Percentiles rank a stretch among this genome's conserved stretches.
These are phyloP conservation scores for Mythimna albipuncta DNA, from an alignment of 2,888 invertebrate genomes.

Conservation along the genomic window DNA sequence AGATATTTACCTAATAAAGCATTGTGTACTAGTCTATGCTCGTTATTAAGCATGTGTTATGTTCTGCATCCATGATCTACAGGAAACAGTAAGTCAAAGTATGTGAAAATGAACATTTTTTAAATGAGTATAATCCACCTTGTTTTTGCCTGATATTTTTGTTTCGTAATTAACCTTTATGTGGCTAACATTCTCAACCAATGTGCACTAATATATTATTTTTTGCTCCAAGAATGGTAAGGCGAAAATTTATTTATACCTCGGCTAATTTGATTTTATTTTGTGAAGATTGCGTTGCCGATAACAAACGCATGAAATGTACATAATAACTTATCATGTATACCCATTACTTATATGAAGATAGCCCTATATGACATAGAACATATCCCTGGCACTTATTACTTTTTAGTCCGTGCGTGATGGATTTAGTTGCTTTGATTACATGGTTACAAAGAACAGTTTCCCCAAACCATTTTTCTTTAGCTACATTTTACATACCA, in stretches of 20 bases:
- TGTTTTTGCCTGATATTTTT: slow-evolving; percentile 84
- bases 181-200: slow-evolving; percentile 86
- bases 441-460: slow-evolving; percentile 27
- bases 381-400: slow-evolving; percentile 66
- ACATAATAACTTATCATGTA: slow-evolving; percentile 34
- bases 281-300: slow-evolving; percentile 67
- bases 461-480: slow-evolving; percentile 22
- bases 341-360: slow-evolving; percentile 36
- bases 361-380: slow-evolving; percentile 54
- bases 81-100: slow-evolving; percentile 95
- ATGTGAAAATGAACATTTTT: slow-evolving; percentile 79
- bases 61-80: slow-evolving; percentile 91
- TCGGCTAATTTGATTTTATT: slow-evolving; percentile 70
- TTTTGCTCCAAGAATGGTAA: slow-evolving; percentile 77
- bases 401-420: slow-evolving; percentile 48
- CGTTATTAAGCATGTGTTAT: slow-evolving; percentile 90
- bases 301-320: slow-evolving; percentile 69
- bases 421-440: slow-evolving; percentile 50
- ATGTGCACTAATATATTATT: slow-evolving; percentile 80
- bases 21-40: slow-evolving; percentile 82
- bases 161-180: slow-evolving; percentile 83
- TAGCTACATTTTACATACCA: slow-evolving; percentile 42
- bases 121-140: slow-evolving; percentile 76
- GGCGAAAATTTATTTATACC: slow-evolving; percentile 59
- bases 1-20: slow-evolving; percentile 71